Percentiles rank a stretch among this genome's conserved stretches.
Evolutionary conservation across 2,888 invertebrate species (phyloP).

Genomic region (Pycnomerus fuliginosus): DNA sequence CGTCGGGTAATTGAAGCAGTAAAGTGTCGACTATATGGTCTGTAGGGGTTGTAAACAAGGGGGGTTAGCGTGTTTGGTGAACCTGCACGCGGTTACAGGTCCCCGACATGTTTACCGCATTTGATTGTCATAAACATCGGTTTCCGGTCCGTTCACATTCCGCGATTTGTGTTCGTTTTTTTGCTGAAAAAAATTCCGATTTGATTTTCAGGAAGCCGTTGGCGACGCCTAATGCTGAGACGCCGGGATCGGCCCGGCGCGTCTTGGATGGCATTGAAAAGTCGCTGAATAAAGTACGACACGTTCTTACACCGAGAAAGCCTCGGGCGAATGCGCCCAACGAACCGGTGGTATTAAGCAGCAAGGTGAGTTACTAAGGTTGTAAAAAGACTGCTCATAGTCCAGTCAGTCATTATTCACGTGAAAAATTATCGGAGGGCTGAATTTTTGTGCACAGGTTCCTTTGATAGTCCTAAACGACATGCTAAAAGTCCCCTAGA

Average conservation of each 20-base stretch:
- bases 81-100: slow-evolving; percentile 22
- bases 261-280: slow-evolving; percentile 69
- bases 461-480: too few relatives aligned
- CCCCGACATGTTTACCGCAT: slow-evolving; percentile 27
- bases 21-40: slow-evolving; percentile 25
- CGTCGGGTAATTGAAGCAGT: slow-evolving; percentile 26
- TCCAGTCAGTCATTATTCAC: too few relatives aligned
- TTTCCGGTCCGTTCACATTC: slow-evolving; percentile 24
- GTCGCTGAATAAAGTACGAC: slow-evolving; percentile 65
- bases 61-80: slow-evolving; percentile 27
- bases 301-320: slow-evolving; percentile 66
- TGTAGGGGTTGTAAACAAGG: slow-evolving; percentile 26
- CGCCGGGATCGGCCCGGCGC: slow-evolving; percentile 59
- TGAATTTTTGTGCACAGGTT: too few relatives aligned
- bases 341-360: slow-evolving; percentile 53
- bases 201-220: neutral
- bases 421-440: too few relatives aligned
- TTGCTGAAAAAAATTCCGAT: neutral
- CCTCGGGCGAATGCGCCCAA: slow-evolving; percentile 32
- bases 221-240: too few relatives aligned
- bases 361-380: slow-evolving; percentile 49
- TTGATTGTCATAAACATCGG: slow-evolving; percentile 38
- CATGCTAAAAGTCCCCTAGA: too few relatives aligned
- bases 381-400: too few relatives aligned
- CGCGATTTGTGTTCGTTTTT: slow-evolving; percentile 10